Percentiles rank a stretch among this genome's conserved stretches.
Conservation (phyloP, 2,888 invertebrate species). For the Allophyes oxyacanthae region DNA sequence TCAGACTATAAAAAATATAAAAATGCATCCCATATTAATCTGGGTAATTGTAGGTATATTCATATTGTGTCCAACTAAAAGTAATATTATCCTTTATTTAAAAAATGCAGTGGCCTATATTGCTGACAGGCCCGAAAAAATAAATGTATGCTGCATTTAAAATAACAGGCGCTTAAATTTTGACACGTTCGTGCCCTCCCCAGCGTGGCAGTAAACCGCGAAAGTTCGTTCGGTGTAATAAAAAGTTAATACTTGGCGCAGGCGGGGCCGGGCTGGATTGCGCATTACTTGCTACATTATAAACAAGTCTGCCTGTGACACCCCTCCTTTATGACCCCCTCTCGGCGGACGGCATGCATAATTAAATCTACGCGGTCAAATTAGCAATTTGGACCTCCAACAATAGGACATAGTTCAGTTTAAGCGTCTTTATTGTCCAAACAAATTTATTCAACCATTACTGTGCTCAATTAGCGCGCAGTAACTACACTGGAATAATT, state of each 20-base stretch:
- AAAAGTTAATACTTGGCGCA: conserved; percentile 85
- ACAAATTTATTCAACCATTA: conserved; percentile 85
- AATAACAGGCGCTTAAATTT: conserved; percentile 67
- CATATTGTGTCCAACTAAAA: background rate
- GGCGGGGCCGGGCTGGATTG: conserved; percentile 78
- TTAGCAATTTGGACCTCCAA: conserved; percentile 85
- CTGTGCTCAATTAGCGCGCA: conserved; percentile 77
- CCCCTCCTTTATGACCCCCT: conserved; percentile 83
- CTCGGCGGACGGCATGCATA: conserved; percentile 85
- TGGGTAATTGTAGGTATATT: background rate
- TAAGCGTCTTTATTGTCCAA: conserved; percentile 84
- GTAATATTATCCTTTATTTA: conserved; percentile 16
- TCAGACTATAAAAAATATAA: background rate
- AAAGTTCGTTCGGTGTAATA: conserved; percentile 84
- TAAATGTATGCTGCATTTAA: conserved; percentile 54
- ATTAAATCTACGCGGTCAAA: conserved; percentile 89
- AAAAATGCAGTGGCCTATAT: conserved; percentile 48
- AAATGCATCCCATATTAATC: background rate
- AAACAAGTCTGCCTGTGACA: conserved; percentile 86
- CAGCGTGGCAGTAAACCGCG: conserved; percentile 76
- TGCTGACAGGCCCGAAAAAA: conserved; percentile 42
- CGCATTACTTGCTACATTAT: conserved; percentile 87
- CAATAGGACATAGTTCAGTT: conserved; percentile 86
- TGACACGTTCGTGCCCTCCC: conserved; percentile 71
- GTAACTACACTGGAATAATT: conserved; percentile 67